These are phyloP conservation scores for Drosophila affinis DNA, from an alignment of 2,888 invertebrate genomes.

Conservation along the genomic window DNA sequence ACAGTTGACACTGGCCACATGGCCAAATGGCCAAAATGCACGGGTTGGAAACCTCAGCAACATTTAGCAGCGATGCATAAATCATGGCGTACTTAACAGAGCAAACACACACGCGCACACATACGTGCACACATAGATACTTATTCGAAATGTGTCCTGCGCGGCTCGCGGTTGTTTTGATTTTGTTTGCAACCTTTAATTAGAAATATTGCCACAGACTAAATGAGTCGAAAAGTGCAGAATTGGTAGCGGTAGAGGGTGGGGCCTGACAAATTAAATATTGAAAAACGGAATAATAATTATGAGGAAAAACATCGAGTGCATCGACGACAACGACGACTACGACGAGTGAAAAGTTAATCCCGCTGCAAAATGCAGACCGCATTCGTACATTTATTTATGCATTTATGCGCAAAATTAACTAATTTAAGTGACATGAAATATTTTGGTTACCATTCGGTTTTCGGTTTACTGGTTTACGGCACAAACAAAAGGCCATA, in stretches of 20 bases:
- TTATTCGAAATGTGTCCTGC: slow-evolving; percentile 47
- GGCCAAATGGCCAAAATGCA: slow-evolving; percentile 27
- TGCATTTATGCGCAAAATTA: slow-evolving; percentile 75
- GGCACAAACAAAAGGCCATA: slow-evolving; percentile 11
- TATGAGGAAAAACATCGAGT: slow-evolving; percentile 36
- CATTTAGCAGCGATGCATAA: slow-evolving; percentile 76
- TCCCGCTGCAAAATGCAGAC: slow-evolving; percentile 33
- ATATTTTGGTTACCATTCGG: slow-evolving; percentile 59
- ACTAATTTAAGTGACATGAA: slow-evolving; percentile 75
- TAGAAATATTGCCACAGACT: slow-evolving; percentile 77
- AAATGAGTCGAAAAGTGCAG: slow-evolving; percentile 63
- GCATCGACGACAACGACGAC: no score
- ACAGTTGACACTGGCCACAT: slow-evolving; percentile 49
- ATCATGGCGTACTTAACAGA: slow-evolving; percentile 76
- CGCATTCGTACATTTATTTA: slow-evolving; percentile 64
- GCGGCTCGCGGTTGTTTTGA: slow-evolving; percentile 71
- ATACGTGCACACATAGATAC: slow-evolving; percentile 3
- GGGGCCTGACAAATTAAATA: slow-evolving; percentile 66
- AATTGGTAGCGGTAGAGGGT: not conserved
- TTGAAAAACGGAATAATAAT: slow-evolving; percentile 74
- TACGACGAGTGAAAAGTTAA: slow-evolving; percentile 7
- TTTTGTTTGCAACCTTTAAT: slow-evolving; percentile 79
- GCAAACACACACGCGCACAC: slow-evolving; percentile 22
- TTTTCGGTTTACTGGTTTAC: not conserved
- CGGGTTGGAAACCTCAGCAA: slow-evolving; percentile 68